Conservation (phyloP, 2,797 vertebrate genomes). For the Notolepis coatsorum region DNA sequence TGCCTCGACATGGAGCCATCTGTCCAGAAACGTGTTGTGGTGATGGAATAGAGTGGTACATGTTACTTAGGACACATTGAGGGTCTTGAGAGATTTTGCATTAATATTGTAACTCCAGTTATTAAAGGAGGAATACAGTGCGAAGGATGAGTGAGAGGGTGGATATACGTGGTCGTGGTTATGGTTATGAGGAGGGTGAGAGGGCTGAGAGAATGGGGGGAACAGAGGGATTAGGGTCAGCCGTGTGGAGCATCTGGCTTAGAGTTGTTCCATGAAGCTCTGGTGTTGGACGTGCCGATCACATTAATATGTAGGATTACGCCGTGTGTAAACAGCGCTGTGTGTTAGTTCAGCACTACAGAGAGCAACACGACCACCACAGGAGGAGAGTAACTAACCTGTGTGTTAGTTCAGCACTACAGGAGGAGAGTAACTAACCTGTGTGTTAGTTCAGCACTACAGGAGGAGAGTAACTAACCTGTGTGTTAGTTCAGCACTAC, state of each 20-base stretch:
- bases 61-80: constrained; percentile 56
- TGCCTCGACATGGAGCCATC: neutral
- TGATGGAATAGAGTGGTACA: constrained; percentile 2
- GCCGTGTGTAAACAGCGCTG: constrained; percentile 20
- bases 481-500: too few relatives aligned
- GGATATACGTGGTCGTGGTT: constrained; percentile 21
- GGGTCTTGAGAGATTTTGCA: constrained; percentile 60
- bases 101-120: constrained; percentile 77
- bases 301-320: constrained; percentile 65
- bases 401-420: too few relatives aligned
- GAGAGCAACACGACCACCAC: too few relatives aligned
- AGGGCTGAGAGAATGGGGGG: constrained; percentile 60
- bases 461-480: too few relatives aligned
- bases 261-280: constrained; percentile 42
- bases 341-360: too few relatives aligned
- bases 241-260: constrained; percentile 79
- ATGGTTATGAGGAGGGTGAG: constrained; percentile 45
- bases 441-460: too few relatives aligned
- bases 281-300: constrained; percentile 35
- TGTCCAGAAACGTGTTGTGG: neutral
- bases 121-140: constrained; percentile 53
- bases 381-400: too few relatives aligned
- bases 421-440: neutral
- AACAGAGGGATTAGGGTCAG: constrained; percentile 82
- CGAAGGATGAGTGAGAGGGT: constrained; percentile 27